Evolutionary conservation across 1,140 invertebrate species (phyloP), one percentile per base, ranked within the genome.

Genomic region (Drosophila sp.): DNA sequence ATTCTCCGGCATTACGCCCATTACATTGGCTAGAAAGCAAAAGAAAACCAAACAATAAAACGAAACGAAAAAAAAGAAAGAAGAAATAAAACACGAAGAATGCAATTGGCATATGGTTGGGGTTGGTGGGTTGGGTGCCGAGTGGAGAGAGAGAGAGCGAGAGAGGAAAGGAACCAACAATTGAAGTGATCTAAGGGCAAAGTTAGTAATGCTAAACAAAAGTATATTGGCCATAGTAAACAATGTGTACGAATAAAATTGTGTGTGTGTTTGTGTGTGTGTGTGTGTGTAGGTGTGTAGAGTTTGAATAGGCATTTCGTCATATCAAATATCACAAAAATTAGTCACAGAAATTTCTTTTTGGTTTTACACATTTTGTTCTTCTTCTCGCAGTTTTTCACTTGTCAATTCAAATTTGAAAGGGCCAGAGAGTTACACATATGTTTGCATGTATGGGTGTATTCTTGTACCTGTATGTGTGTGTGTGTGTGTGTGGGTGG

Each of bases 1-100:
- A 76, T 92, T 92, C 76, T 93, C 92, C 76, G 92, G 85, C 76
- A 92, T 80, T 61, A 92, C 81, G 75, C 92, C 83, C 85, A 92
- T 90, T 63, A 92, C 79, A 92, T 92, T 91, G 80, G 89, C 80
- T 90, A 78, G 69, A 80, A 72, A 55, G 60, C 70, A 72, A 70
- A 70, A 32, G 63, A 62, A 62, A 78, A 80, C 69, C 60, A 69
- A 82, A 75, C 57, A 64, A 32, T 72, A 65, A 60, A 63, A 67
- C 67, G 67, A 77, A 54, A 29, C 67, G 66, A 47, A 56, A 33
- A 57, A 23, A 54, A 57, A 68, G 61, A 65, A 38, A 54, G 40
- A 65, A 64, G 30, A 30, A 54, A 58, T 6, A 33, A 54, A 44
- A 65, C 44, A 80, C 17, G 35, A 54, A 60, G 33, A 60, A 60